phyloP scores from a whole-genome alignment of 2,888 invertebrate genomes.

The Cheilosia soror region DNA sequence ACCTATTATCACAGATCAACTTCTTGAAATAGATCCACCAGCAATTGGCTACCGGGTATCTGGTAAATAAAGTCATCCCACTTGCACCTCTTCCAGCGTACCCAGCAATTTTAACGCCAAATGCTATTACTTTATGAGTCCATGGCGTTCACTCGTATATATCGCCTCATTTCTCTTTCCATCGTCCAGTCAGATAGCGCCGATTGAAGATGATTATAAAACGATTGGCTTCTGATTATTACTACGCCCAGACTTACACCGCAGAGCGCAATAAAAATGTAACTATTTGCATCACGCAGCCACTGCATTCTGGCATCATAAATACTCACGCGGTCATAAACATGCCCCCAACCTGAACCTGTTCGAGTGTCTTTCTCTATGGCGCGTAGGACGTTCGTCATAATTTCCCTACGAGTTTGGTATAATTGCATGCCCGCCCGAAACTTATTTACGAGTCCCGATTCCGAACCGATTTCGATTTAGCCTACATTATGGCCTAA shows the following conservation, averaged over 20 bases:
- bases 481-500: conserved; percentile 66
- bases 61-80: conserved; percentile 65
- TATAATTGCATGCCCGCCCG: conserved; percentile 73
- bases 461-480: conserved; percentile 53
- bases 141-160: not conserved
- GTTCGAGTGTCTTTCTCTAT: conserved; percentile 42
- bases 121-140: conserved; percentile 47
- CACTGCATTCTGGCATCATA: conserved; percentile 64
- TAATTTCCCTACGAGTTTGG: conserved; percentile 68
- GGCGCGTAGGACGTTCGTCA: conserved; percentile 71
- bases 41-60: conserved; percentile 21
- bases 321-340: conserved; percentile 64
- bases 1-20: conserved; percentile 28
- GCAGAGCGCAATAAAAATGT: conserved; percentile 59
- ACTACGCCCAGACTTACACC: conserved; percentile 60
- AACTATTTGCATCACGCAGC: conserved; percentile 57
- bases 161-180: conserved; percentile 23
- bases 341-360: conserved; percentile 70
- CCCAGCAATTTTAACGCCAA: conserved; percentile 65
- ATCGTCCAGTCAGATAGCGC: conserved; percentile 42
- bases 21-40: conserved; percentile 29
- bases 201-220: conserved; percentile 75
- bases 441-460: conserved; percentile 70
- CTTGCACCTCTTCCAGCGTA: conserved; percentile 6
- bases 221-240: conserved; percentile 74